These are phyloP conservation scores for Cercopithecus mona DNA, from an alignment of 2,113 vertebrate species.

Conservation along the genomic window DNA sequence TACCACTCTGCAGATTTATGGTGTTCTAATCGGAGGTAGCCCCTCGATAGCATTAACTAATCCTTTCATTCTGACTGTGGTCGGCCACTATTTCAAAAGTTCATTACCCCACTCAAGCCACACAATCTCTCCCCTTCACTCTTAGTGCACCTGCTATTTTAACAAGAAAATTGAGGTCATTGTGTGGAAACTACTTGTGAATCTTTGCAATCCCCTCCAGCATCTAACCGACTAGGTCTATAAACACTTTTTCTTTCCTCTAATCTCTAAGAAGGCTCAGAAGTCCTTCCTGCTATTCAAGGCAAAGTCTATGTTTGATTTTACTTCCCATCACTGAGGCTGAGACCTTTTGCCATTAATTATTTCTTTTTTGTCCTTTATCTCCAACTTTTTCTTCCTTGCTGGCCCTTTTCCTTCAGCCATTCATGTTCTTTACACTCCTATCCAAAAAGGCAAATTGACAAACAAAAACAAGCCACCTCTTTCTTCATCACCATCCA, in stretches of 20 bases:
- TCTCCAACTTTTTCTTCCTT: slow-evolving; percentile 24
- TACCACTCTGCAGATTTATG: neutral
- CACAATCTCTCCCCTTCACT: neutral
- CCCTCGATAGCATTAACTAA: neutral
- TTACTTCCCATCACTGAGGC: neutral
- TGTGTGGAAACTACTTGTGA: neutral
- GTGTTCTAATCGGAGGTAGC: neutral
- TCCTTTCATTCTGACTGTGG: slow-evolving; percentile 1
- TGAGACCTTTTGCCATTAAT: slow-evolving; percentile 41
- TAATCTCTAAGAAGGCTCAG: slow-evolving; percentile 6
- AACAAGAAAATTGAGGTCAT: slow-evolving; percentile 66
- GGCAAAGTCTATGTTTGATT: slow-evolving; percentile 24
- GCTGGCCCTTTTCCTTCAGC: neutral
- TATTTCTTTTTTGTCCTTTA: slow-evolving; percentile 50
- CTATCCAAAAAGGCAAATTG: slow-evolving; percentile 36
- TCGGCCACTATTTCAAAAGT: slow-evolving; percentile 37
- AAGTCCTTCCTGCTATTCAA: neutral
- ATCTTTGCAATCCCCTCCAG: slow-evolving; percentile 20
- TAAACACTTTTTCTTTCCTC: neutral
- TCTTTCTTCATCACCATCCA: neutral
- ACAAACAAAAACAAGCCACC: slow-evolving; percentile 30
- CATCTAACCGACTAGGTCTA: neutral
- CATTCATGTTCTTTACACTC: neutral
- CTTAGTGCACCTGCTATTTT: slow-evolving; percentile 40
- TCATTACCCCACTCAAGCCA: neutral